A percentile compares a stretch with the other conserved stretches of the same genome.
These are phyloP conservation scores for Hirtodrosophila duncani DNA, from an alignment of 2,888 invertebrate genomes.

Conservation along the genomic window DNA sequence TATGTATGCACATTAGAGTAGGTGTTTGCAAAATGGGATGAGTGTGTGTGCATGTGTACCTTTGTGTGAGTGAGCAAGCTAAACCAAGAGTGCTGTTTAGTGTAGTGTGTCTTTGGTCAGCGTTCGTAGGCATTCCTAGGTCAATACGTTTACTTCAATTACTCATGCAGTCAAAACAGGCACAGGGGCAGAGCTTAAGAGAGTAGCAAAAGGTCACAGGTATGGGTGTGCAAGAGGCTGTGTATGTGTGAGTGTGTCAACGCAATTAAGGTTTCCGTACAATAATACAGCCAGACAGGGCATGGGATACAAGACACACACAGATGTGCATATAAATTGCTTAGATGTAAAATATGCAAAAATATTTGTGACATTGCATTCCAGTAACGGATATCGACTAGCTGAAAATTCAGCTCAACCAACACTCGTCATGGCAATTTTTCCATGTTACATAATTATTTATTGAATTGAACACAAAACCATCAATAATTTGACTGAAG, in stretches of 20 bases:
- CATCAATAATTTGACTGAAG: too few relatives aligned
- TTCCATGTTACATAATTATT: too few relatives aligned
- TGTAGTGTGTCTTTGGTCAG: too few relatives aligned
- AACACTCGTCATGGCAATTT: too few relatives aligned
- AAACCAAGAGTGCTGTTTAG: background rate
- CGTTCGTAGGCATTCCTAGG: conserved; percentile 45
- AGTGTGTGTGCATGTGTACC: too few relatives aligned
- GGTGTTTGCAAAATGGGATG: background rate
- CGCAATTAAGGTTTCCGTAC: conserved; percentile 34
- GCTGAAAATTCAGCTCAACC: too few relatives aligned
- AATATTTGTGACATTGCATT: conserved; percentile 24
- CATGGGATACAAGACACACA: conserved; percentile 4
- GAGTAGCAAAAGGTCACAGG: conserved; percentile 31
- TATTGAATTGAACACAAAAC: too few relatives aligned
- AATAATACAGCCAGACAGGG: conserved; percentile 13
- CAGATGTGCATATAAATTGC: conserved; percentile 62
- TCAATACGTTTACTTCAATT: conserved; percentile 62
- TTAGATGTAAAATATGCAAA: conserved; percentile 62
- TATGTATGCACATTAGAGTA: background rate
- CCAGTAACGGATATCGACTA: too few relatives aligned
- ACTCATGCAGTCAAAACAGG: conserved; percentile 41
- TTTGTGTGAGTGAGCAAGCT: background rate
- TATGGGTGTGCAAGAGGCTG: background rate
- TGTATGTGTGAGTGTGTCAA: conserved; percentile 1
- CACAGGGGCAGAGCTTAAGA: background rate